phyloP scores from a whole-genome alignment of 2,113 vertebrate genomes.

The Falcunculus frontatus region DNA sequence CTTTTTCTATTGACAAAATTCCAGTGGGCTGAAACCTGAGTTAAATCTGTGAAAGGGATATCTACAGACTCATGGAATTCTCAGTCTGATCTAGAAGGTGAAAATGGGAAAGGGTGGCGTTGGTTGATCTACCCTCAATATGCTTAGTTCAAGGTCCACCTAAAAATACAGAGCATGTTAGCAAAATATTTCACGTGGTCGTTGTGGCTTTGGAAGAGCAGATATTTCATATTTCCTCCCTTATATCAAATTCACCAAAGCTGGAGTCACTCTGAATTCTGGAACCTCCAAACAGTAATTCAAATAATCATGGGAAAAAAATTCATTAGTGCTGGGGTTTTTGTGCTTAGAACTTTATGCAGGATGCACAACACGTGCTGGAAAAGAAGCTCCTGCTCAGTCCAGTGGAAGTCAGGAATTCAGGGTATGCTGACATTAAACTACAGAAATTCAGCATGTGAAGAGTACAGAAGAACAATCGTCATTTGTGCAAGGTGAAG shows the following conservation, averaged over 20 bases:
- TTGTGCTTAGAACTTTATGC: not conserved
- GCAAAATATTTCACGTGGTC: not conserved
- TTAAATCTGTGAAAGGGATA: not conserved
- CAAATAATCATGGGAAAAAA: not conserved
- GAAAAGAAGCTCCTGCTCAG: not conserved
- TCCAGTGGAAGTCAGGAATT: not conserved
- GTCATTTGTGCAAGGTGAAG: not conserved
- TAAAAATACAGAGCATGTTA: not conserved
- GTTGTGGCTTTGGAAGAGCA: not conserved
- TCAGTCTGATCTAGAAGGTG: not conserved
- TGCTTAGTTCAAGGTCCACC: not conserved
- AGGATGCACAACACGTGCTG: fast-evolving
- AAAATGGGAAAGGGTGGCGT: not conserved
- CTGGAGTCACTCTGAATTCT: not conserved
- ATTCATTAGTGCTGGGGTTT: not conserved
- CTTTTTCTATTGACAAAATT: not conserved
- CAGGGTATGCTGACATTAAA: not conserved
- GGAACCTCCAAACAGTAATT: not conserved
- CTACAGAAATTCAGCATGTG: not conserved
- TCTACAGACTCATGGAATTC: not conserved
- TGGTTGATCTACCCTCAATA: not conserved
- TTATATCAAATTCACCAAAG: not conserved
- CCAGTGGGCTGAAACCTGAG: not conserved
- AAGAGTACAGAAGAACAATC: not conserved
- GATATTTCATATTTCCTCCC: not conserved